Conservation (phyloP, 2,888 invertebrate species). For the Sepioteuthis lessoniana region DNA sequence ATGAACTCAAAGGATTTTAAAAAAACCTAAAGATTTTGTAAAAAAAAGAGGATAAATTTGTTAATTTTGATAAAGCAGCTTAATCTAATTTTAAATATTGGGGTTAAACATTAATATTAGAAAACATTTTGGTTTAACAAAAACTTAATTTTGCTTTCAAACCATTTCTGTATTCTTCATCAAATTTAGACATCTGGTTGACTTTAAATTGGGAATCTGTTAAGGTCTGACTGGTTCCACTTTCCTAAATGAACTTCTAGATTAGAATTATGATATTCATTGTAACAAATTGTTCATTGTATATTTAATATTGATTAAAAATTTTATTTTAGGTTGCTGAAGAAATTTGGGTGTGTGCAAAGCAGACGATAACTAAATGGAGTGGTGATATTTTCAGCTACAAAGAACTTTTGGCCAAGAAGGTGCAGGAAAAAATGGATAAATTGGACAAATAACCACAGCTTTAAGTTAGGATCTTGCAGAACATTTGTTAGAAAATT, state of each 20-base stretch:
- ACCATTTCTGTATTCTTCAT: no score
- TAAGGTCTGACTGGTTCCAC: no score
- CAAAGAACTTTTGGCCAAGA: conserved; percentile 93
- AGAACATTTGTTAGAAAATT: conserved; percentile 21
- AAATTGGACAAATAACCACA: conserved; percentile 54
- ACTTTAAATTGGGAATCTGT: no score
- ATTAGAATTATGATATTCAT: neutral
- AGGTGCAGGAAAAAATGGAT: conserved; percentile 77
- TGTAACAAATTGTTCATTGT: neutral
- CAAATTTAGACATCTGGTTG: no score
- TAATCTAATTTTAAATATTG: no score
- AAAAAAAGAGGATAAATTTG: no score
- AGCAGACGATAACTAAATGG: conserved; percentile 96
- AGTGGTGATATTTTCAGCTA: conserved; percentile 95
- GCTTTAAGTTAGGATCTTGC: neutral
- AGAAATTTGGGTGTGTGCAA: conserved; percentile 99
- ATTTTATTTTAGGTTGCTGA: conserved; percentile 88
- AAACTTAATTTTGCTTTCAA: no score
- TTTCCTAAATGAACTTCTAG: neutral
- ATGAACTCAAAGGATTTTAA: no score
- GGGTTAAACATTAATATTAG: no score
- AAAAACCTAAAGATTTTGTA: no score
- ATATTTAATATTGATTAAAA: neutral
- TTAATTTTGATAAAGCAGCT: no score
- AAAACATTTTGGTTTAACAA: no score